These are phyloP conservation scores for Hymenopus coronatus DNA, from an alignment of 2,888 invertebrate species.

Conservation along the genomic window DNA sequence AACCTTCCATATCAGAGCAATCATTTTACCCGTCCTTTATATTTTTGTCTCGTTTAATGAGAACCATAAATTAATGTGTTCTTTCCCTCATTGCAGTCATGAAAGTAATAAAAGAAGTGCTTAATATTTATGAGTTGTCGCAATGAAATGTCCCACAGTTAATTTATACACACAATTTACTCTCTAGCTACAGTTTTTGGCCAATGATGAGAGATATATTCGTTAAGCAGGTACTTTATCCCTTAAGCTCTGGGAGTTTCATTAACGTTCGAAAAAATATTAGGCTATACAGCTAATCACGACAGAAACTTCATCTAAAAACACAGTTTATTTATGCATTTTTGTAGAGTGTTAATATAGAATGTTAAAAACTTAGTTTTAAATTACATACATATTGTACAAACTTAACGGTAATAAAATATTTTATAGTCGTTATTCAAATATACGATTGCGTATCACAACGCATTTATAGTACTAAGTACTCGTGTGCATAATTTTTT, in stretches of 20 bases:
- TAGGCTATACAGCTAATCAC: neutral
- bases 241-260: neutral
- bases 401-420: too few species aligned
- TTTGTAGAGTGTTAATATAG: too few species aligned
- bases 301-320: neutral
- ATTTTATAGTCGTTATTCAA: too few species aligned
- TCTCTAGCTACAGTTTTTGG: neutral
- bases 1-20: neutral
- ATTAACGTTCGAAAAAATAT: neutral
- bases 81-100: neutral
- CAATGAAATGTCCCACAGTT: neutral
- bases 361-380: too few species aligned
- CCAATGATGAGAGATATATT: neutral
- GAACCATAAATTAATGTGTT: neutral
- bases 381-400: too few species aligned
- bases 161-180: neutral
- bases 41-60: neutral
- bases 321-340: too few species aligned
- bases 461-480: too few species aligned
- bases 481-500: too few species aligned
- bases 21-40: neutral
- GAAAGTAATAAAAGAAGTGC: neutral
- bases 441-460: too few species aligned
- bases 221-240: neutral
- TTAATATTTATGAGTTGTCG: neutral